Percentiles rank a stretch among this genome's conserved stretches.
These are phyloP conservation scores for Apis florea DNA, from an alignment of 1,140 invertebrate species.

Conservation along the genomic window DNA sequence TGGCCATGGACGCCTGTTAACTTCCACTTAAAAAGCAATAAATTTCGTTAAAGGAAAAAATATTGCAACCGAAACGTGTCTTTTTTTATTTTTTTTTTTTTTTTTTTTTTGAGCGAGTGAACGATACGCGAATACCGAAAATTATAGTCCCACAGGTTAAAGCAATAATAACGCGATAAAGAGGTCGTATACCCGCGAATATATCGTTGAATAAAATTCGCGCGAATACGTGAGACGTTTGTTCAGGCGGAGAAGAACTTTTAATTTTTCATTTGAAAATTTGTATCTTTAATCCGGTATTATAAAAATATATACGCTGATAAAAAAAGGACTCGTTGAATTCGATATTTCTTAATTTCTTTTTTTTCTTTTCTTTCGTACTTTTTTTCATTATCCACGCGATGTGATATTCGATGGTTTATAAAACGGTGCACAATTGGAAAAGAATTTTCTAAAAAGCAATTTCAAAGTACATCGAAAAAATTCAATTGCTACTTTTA, in stretches of 20 bases:
- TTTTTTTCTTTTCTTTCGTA: neutral
- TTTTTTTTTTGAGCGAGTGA: neutral
- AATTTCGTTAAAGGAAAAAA: constrained; percentile 9
- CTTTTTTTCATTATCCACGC: neutral
- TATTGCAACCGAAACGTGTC: neutral
- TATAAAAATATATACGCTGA: neutral
- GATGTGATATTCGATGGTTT: neutral
- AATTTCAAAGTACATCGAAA: neutral
- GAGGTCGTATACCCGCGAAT: neutral
- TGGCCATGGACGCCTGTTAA: neutral
- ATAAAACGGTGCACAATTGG: neutral
- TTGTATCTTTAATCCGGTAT: neutral
- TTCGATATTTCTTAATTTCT: neutral
- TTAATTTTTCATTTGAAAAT: neutral
- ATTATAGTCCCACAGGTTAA: neutral
- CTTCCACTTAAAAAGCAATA: constrained; percentile 32
- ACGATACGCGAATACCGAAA: neutral
- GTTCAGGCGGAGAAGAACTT: neutral
- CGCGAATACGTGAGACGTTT: neutral
- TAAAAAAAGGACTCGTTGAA: neutral
- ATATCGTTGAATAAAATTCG: constrained; percentile 4
- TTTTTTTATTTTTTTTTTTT: neutral
- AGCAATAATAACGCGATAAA: neutral
- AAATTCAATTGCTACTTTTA: constrained; percentile 1
- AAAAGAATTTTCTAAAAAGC: neutral